These are phyloP conservation scores for Tipula lateralis DNA, from an alignment of 2,888 invertebrate species.

Conservation along the genomic window DNA sequence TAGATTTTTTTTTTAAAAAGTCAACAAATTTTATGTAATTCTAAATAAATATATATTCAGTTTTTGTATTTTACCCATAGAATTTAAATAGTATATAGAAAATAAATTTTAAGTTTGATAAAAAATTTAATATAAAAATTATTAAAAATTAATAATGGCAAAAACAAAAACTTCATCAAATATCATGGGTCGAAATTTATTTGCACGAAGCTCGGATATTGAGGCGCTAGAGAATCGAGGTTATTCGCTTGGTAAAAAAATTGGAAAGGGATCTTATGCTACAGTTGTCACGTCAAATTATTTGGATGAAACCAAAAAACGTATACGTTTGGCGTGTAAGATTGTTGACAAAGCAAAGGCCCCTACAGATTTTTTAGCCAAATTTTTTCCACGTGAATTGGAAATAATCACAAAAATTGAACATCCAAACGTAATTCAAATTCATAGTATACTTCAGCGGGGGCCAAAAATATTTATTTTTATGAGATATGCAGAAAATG, in stretches of 20 bases:
- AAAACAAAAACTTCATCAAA: slow-evolving; percentile 20
- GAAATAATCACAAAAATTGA: slow-evolving; percentile 84
- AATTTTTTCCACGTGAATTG: slow-evolving; percentile 90
- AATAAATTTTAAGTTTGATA: neutral
- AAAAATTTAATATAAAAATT: neutral
- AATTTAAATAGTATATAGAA: slow-evolving; percentile 6
- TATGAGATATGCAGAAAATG: slow-evolving; percentile 88
- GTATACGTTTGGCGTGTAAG: slow-evolving; percentile 77
- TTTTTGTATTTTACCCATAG: neutral
- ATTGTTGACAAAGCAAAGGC: slow-evolving; percentile 88
- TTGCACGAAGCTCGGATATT: slow-evolving; percentile 76
- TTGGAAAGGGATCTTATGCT: slow-evolving; percentile 88
- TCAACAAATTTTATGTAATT: slow-evolving; percentile 7
- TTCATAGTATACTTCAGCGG: slow-evolving; percentile 78
- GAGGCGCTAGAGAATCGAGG: slow-evolving; percentile 80
- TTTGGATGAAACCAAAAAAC: slow-evolving; percentile 60
- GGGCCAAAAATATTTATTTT: slow-evolving; percentile 82
- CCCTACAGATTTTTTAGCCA: slow-evolving; percentile 81
- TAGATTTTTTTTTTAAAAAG: slow-evolving; percentile 13
- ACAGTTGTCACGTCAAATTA: slow-evolving; percentile 83
- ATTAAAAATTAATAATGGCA: slow-evolving; percentile 26
- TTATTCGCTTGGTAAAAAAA: slow-evolving; percentile 75
- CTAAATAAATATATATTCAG: neutral
- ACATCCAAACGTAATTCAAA: slow-evolving; percentile 86
- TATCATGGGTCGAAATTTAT: slow-evolving; percentile 40